Percentiles rank a stretch among this genome's conserved stretches.
phyloP scores from a whole-genome alignment of 2,797 vertebrate species.

The Macropodus opercularis region DNA sequence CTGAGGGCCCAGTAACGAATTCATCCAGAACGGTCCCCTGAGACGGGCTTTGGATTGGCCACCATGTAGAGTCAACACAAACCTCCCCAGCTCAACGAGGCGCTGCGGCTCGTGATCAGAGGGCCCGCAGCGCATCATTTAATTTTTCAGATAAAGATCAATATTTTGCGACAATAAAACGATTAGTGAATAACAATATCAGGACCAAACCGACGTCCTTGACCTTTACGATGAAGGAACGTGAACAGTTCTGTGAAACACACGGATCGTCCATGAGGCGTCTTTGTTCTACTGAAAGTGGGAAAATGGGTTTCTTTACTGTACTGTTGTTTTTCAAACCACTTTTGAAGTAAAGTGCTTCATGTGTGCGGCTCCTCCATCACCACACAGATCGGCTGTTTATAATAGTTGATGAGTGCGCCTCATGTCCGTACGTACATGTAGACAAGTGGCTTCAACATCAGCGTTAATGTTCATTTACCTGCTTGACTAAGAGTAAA shows the following conservation, averaged over 20 bases:
- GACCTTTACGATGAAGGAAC: background rate
- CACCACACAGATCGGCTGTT: background rate
- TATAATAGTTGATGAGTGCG: no score
- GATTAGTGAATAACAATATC: constrained; percentile 38
- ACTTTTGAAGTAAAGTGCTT: background rate
- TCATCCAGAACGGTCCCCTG: constrained; percentile 61
- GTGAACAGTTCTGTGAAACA: background rate
- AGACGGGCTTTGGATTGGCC: constrained; percentile 56
- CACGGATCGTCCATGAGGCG: rapidly evolving
- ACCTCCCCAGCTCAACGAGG: constrained; percentile 62
- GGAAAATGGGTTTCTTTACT: background rate
- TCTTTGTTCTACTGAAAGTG: background rate
- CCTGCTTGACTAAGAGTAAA: background rate
- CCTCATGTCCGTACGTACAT: background rate
- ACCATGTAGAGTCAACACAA: constrained; percentile 61
- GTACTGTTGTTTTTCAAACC: background rate
- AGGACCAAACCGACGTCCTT: background rate
- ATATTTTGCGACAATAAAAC: constrained; percentile 61
- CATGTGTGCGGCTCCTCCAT: background rate
- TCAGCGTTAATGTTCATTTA: no score
- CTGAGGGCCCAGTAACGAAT: constrained; percentile 66
- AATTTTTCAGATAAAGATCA: constrained; percentile 70
- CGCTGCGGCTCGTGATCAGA: constrained; percentile 57
- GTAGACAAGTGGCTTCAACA: no score
- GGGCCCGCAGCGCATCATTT: constrained; percentile 60